Conservation (phyloP, 2,888 invertebrate species). For the Plagiodera versicolora region DNA sequence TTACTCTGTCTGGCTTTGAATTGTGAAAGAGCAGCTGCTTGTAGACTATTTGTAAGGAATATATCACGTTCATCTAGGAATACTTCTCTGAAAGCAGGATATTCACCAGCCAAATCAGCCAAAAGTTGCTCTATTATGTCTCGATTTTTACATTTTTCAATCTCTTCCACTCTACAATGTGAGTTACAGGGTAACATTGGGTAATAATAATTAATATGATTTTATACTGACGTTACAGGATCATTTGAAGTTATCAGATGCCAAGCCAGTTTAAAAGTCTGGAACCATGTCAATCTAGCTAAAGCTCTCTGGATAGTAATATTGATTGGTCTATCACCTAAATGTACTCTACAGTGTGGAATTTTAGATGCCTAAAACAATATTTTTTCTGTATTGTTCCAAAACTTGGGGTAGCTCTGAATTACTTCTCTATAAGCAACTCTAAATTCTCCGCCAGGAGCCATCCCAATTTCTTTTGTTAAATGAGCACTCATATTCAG, state of each 20-base stretch:
- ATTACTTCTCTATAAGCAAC: constrained; percentile 86
- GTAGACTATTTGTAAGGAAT: constrained; percentile 86
- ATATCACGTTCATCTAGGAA: constrained; percentile 94
- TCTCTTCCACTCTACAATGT: constrained; percentile 77
- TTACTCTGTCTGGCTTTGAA: constrained; percentile 19
- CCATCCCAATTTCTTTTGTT: constrained; percentile 94
- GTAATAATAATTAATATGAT: not conserved
- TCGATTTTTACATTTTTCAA: constrained; percentile 90
- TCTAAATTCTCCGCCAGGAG: constrained; percentile 97
- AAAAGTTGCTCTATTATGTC: constrained; percentile 90
- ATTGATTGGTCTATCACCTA: constrained; percentile 93
- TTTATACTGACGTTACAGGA: constrained; percentile 67
- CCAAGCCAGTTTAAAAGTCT: constrained; percentile 84
- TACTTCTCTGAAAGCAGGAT: constrained; percentile 86
- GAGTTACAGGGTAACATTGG: not conserved
- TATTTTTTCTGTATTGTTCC: not conserved
- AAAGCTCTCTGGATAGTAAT: constrained; percentile 90
- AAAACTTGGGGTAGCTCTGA: not conserved
- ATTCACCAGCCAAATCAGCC: constrained; percentile 91
- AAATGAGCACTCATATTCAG: constrained; percentile 93
- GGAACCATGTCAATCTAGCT: constrained; percentile 82
- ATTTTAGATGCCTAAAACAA: constrained; percentile 69
- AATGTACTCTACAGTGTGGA: constrained; percentile 79
- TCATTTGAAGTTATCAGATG: constrained; percentile 81
- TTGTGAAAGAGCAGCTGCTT: constrained; percentile 62